phyloP scores from a whole-genome alignment of 2,888 invertebrate species.

The Venusia cambrica region DNA sequence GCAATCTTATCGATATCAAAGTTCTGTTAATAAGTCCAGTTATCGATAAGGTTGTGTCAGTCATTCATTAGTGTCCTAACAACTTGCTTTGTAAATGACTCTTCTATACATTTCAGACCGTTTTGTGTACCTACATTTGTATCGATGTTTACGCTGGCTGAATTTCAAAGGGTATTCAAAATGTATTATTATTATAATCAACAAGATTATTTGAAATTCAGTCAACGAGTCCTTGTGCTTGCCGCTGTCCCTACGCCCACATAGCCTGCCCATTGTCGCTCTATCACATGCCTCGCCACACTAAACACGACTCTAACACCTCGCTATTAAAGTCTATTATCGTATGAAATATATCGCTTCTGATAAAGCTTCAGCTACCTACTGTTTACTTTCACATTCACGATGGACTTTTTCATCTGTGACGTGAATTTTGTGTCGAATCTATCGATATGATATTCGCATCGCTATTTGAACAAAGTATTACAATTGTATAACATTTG shows the following conservation, averaged over 20 bases:
- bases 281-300: constrained; percentile 75
- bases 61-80: constrained; percentile 17
- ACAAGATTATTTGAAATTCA: constrained; percentile 22
- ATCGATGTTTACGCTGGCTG: constrained; percentile 32
- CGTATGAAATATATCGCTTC: constrained; percentile 38
- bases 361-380: constrained; percentile 21
- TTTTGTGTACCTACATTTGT: constrained; percentile 34
- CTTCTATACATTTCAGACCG: constrained; percentile 25
- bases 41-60: constrained; percentile 8
- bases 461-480: too few relatives aligned
- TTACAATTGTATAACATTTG: too few relatives aligned
- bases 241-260: constrained; percentile 67
- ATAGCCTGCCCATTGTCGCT: constrained; percentile 73
- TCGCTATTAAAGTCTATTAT: constrained; percentile 53
- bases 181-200: neutral
- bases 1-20: constrained; percentile 13
- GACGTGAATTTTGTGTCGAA: too few relatives aligned
- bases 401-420: too few relatives aligned
- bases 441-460: too few relatives aligned
- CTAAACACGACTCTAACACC: constrained; percentile 69
- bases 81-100: constrained; percentile 19
- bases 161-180: constrained; percentile 26
- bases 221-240: constrained; percentile 50
- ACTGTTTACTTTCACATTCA: constrained; percentile 13
- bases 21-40: neutral